Base-by-base conservation (phyloP, 2,888 invertebrate species). In the Mycogona germanica region DNA sequence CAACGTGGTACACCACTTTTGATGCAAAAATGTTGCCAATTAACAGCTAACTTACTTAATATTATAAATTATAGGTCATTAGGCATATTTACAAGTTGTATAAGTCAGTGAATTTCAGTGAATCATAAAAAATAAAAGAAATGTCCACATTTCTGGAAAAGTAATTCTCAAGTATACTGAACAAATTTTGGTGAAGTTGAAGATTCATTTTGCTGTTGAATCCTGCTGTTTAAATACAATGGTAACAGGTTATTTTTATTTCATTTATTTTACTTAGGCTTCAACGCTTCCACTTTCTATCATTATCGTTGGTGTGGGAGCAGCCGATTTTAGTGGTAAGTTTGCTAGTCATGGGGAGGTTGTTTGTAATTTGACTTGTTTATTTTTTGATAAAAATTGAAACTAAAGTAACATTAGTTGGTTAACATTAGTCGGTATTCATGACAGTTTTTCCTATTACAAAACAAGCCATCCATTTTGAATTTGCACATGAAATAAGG, bases 291-390 rank as follows among this genome's bases (percentile, higher is more conserved):
- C 78, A 0, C 67, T 78, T 64, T 78, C 78, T 1, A 76, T 78
- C 51, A 78, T 78, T 55, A 78, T 78, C 55, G 72, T 78, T 38
- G 79, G 78, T n/a, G 75, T 79, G 44, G 79, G 78, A 25, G 69
- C 73, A 61, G 78, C 76, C 37, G 76, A 77, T 60, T 79, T 79
- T 66, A 68, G 68, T 50, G 69, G 69, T 69, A 62, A 60, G 59
- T 57, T 51, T 48, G n/a, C n/a, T n/a, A n/a, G n/a, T n/a, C n/a
- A n/a, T n/a, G n/a, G n/a, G n/a, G n/a, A n/a, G n/a, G n/a, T n/a
- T n/a, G n/a, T n/a, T n/a, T n/a, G n/a, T n/a, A n/a, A n/a, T n/a
- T 52, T 46, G 21, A 26, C 19, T 23, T 38, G 12, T 38, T 37
- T 9, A 48, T 17, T 48, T 9, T 38, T 19, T 9, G 37, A 51